Base-by-base conservation (phyloP, 2,797 vertebrate genomes). In the Novumbra hubbsi region DNA sequence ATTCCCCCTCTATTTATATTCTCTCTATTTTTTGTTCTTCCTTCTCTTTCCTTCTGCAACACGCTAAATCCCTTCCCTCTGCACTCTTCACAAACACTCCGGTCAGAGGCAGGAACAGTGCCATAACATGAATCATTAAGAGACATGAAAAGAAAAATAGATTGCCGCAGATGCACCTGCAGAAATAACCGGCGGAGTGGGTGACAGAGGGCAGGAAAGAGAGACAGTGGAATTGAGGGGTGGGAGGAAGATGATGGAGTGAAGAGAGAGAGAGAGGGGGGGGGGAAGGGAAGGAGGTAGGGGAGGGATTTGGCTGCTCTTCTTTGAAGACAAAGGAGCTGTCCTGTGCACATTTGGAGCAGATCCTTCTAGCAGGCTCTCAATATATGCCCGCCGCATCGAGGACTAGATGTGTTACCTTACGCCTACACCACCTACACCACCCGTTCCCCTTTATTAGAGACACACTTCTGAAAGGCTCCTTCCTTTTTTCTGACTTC, bases 51-150 rank as follows among this genome's bases (percentile, higher is more conserved):
- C 7, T 11, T 34, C 8, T 32, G 27, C 30, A 28, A 30, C 27
- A 65, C 16, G 30, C 27, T 65, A 34, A 34, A 28, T 65, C 8
- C 17, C 28, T 57, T 24, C 11, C 3, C 55, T 24, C 28, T 16
- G 1, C 17, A 14, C 63, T 34, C 63, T n/a, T 66, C 28, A 66
- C 64, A 17, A 34, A 66, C 28, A 17, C 32, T 38, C 19, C 32
- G 19, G 64, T n/a, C 32, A 66, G 64, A 66, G 64, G 16, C 4
- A n/a, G 64, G 32, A 9, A 38, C 28, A n/a, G 64, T 32, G 28
- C 64, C 64, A 32, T 34, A 17, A 38, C 64, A 66, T 66, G 64
- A 66, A 66, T 66, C 64, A 38, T 66, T 66, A 66, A 66, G 32
- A 66, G 64, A 38, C 9, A 65, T 24, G 57, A 62, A 62, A 27